Evolutionary conservation across 1,140 invertebrate genomes (phyloP), one percentile per base, ranked within the genome.

Genomic region (Adoxophyes honmai): DNA sequence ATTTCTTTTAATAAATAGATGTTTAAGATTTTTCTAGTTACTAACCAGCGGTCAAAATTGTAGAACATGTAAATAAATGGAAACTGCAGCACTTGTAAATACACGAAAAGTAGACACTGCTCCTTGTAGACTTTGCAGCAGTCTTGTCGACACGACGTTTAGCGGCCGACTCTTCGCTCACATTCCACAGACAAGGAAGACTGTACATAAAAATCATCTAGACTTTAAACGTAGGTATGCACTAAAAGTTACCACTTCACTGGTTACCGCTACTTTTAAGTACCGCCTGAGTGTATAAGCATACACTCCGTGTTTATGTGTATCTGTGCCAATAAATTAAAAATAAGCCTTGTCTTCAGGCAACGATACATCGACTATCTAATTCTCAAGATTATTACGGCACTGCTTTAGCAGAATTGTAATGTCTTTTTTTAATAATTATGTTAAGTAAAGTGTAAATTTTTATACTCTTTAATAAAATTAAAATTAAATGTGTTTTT

Each of bases 401-500:
- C 48, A 33, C 42, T 60, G 34, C 28, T 53, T 44, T 59, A 59
- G 57, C 61, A 60, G 38, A 44, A 44, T 64, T 55, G 37, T 34
- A 52, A 57, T 55, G 36, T 34, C 42, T 52, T 55, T 6, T 52
- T 57, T 57, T 56, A 42, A 35, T 59, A 18, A 56, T 63, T 72
- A 71, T 8, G 16, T 74, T 70, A 78, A 79, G 73, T 75, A 81
- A 78, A 70, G 70, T 81, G 75, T 81, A 81, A 78, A 83, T 83
- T 86, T 85, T 85, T 79, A 70, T 82, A 83, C 74, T 61, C 70
- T 69, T 79, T 75, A 85, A 86, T 86, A 87, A 84, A 87, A 78
- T 73, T 51, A 79, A 74, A 70, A 59, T 70, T 73, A 68, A 59
- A 75, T 59, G 39, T 21, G 14, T 16, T 11, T 21, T 54, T 34